Evolutionary conservation across 2,888 invertebrate genomes (phyloP).

Genomic region (Lasiommata megera): DNA sequence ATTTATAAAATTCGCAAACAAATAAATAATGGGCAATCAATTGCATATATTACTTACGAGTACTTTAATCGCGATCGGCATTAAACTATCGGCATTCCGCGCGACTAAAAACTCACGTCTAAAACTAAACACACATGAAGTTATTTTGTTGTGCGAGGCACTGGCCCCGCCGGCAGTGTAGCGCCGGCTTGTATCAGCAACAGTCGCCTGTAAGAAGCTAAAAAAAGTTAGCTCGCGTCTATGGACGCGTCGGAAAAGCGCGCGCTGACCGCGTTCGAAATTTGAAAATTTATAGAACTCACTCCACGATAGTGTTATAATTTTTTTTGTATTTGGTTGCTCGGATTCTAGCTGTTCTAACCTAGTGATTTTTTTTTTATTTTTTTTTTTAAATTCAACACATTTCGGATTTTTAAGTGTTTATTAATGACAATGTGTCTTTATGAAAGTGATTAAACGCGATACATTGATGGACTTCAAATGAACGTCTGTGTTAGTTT

Average conservation of each 20-base stretch:
- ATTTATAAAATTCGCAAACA: no score
- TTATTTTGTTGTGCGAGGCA: conserved; percentile 8
- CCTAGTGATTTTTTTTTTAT: conserved; percentile 1
- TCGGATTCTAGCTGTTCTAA: background rate
- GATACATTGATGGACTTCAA: conserved; percentile 55
- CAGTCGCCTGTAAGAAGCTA: conserved; percentile 25
- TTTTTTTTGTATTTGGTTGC: background rate
- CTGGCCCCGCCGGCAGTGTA: conserved; percentile 27
- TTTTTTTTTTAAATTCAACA: background rate
- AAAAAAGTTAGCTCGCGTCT: conserved; percentile 8
- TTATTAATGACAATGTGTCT: conserved; percentile 37
- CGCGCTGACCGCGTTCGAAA: conserved; percentile 21
- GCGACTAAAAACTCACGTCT: conserved; percentile 20
- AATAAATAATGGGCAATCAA: conserved; percentile 13
- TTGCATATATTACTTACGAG: conserved; percentile 11
- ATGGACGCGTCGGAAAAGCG: conserved; percentile 28
- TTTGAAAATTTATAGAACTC: conserved; percentile 12
- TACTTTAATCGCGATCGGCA: conserved; percentile 25
- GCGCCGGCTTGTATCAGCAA: conserved; percentile 25
- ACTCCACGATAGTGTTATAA: background rate
- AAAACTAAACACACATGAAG: conserved; percentile 21
- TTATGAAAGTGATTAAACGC: conserved; percentile 41
- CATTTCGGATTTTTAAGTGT: conserved; percentile 12
- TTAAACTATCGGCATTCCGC: conserved; percentile 25
- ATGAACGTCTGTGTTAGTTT: conserved; percentile 68